phyloP scores from a whole-genome alignment of 2,888 invertebrate species.

The Oasisia sp. region DNA sequence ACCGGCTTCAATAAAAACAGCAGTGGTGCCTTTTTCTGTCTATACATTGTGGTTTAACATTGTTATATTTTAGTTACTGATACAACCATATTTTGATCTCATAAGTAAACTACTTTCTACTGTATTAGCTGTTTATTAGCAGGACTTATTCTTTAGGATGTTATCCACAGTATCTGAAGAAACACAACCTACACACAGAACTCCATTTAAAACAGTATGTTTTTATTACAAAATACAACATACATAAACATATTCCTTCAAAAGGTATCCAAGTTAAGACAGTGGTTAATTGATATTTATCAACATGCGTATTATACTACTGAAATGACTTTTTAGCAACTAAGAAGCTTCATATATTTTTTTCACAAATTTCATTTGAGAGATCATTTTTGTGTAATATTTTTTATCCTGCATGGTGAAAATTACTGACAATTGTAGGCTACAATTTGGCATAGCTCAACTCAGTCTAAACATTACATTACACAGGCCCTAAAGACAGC shows the following conservation, averaged over 20 bases:
- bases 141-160: no score
- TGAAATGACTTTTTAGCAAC: background rate
- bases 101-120: no score
- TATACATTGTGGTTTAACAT: no score
- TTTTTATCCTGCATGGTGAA: background rate
- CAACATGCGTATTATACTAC: background rate
- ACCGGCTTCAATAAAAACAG: no score
- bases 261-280: background rate
- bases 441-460: background rate
- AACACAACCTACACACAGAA: background rate
- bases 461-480: background rate
- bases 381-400: background rate
- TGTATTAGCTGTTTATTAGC: no score
- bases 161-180: no score
- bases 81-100: no score
- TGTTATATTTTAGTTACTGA: no score
- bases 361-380: background rate
- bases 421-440: background rate
- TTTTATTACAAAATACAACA: background rate
- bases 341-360: background rate
- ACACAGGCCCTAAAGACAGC: background rate
- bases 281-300: background rate
- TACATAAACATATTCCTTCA: background rate
- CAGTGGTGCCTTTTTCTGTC: no score
- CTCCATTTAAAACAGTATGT: background rate